phyloP scores from a whole-genome alignment of 2,888 invertebrate species.

The Dryococelus australis region DNA sequence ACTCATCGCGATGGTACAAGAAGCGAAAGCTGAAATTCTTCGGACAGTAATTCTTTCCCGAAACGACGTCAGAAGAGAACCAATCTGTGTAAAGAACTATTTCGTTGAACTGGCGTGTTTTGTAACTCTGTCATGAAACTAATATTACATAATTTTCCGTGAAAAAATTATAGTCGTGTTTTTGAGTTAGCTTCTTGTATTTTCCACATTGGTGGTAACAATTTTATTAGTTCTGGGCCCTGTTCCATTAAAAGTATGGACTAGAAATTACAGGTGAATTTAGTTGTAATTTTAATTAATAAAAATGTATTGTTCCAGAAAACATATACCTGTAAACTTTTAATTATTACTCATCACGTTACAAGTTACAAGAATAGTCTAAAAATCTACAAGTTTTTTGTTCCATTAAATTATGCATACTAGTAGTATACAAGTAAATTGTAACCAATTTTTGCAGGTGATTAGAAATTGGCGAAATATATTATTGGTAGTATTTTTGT shows the following conservation, averaged over 20 bases:
- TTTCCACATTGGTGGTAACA: too few species aligned
- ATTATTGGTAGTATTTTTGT: background rate
- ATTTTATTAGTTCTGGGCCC: background rate
- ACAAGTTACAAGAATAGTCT: background rate
- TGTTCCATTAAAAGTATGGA: background rate
- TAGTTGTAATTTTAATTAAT: background rate
- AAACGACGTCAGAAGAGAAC: too few species aligned
- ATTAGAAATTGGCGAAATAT: background rate
- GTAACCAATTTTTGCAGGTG: background rate
- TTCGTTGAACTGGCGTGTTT: too few species aligned
- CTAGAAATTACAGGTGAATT: background rate
- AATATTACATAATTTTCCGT: too few species aligned
- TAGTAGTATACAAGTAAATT: background rate
- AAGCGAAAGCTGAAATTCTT: too few species aligned
- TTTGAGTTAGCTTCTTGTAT: too few species aligned
- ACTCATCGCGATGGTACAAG: too few species aligned
- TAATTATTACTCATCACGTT: background rate
- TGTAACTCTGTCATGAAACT: too few species aligned
- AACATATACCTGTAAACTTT: background rate
- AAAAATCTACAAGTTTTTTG: background rate
- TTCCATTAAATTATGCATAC: background rate
- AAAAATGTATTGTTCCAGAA: background rate
- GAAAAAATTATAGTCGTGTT: too few species aligned
- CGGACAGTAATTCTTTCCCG: too few species aligned
- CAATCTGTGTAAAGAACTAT: too few species aligned